A percentile compares a stretch with the other conserved stretches of the same genome.
Conservation (phyloP, 2,797 vertebrate species). For the Darevskia nairensis region DNA sequence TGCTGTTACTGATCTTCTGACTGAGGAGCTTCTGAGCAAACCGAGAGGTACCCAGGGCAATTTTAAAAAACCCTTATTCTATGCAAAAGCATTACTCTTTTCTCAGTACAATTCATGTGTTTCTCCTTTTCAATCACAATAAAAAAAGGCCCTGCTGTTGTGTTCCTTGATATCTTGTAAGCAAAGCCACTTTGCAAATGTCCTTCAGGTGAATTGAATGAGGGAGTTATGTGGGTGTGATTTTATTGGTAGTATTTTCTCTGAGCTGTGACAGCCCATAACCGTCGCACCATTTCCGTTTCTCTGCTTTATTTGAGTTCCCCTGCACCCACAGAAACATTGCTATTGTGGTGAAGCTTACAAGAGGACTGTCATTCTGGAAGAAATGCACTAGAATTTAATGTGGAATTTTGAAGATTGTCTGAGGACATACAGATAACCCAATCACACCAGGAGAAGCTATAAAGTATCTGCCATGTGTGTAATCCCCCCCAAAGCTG, state of each 20-base stretch:
- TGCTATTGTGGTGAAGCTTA: conserved; percentile 13
- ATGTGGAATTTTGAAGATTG: conserved; percentile 32
- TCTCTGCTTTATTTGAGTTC: conserved; percentile 6
- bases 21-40: background rate
- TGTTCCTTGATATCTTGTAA: background rate
- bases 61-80: background rate
- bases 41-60: rapidly evolving
- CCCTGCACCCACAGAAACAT: background rate
- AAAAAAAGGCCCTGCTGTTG: rapidly evolving
- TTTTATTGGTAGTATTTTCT: background rate
- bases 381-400: background rate
- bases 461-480: too few species aligned
- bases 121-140: background rate
- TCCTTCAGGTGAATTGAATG: background rate
- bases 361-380: background rate
- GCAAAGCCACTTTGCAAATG: background rate
- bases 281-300: background rate
- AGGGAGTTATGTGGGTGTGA: background rate
- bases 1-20: background rate
- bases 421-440: background rate
- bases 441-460: too few species aligned
- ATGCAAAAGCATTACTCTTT: background rate
- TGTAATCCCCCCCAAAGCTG: too few species aligned
- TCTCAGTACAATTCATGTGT: background rate
- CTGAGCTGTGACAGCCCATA: rapidly evolving